These are phyloP conservation scores for Microtus pennsylvanicus DNA, from an alignment of 2,113 vertebrate species.

Conservation along the genomic window DNA sequence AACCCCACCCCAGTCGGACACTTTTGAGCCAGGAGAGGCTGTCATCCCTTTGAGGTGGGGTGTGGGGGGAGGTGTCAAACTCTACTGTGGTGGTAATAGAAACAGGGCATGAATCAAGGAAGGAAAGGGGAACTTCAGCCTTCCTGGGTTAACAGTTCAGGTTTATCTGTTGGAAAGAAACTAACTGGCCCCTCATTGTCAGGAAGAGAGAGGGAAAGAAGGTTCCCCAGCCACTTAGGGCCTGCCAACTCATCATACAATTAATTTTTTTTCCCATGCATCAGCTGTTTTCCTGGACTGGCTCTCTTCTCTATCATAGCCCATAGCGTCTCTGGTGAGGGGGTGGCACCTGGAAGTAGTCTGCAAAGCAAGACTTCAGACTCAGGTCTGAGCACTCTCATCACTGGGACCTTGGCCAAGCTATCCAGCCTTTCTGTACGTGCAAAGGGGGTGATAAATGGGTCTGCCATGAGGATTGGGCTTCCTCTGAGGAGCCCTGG, in stretches of 20 bases:
- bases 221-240: neutral
- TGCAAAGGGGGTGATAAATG: neutral
- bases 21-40: neutral
- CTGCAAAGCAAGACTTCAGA: neutral
- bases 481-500: neutral
- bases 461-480: neutral
- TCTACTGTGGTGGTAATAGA: neutral
- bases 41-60: rapidly evolving
- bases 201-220: constrained; percentile 11
- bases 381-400: neutral
- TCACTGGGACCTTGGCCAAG: too few relatives aligned
- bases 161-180: constrained; percentile 31
- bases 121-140: neutral
- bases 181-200: neutral
- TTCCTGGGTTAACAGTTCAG: neutral
- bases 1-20: neutral
- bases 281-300: neutral
- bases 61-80: too few relatives aligned
- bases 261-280: neutral
- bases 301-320: neutral
- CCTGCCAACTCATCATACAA: neutral
- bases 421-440: neutral
- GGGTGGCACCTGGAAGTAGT: neutral
- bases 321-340: neutral
- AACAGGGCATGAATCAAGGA: neutral